Base-by-base conservation (phyloP, 2,113 vertebrate genomes). In the Nestor notabilis region DNA sequence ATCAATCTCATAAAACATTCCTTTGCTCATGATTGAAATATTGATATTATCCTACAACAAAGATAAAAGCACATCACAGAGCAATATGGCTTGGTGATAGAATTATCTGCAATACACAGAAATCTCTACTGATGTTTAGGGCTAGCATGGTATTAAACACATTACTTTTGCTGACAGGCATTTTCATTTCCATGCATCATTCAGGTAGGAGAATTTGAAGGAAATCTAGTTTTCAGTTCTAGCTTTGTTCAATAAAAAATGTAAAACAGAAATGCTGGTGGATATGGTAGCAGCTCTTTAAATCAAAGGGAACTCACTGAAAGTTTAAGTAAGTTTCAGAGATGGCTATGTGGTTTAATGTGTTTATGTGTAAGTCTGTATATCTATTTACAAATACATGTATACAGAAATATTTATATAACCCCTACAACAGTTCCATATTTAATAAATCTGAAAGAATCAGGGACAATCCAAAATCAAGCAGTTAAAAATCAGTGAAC, bases 161-260 rank as follows among this genome's bases (percentile, higher is more conserved):
- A 98, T 98, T 98, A 98, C 97, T 98, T 98, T 97, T 97, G 94
- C 96, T 98, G 98, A 98, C 98, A 98, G 97, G 81, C 89, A 58
- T 98, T 98, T 98, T 98, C 98, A 98, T 98, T 98, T 98, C 66
- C 87, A 77, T 78, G 63, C 71, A 87, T 95, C 72, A 87, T 69
- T 75, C 92, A 97, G 95, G 97, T 98, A 71, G 68, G 94, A 83
- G 97, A 98, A 97, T 90, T 97, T 78, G 96, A 97, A 96, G 90
- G 63, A 98, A 97, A 98, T 97, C 93, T 96, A 96, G 84, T 97
- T 98, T 98, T 87, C 68, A 83, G 79, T 96, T 96, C 72, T 70
- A 76, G 80, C 76, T 93, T 91, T 92, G 85, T 95, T 90, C 88
- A 97, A 97, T 97, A 97, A 97, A 97, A 97, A 96, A 97, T 95